phyloP scores from a whole-genome alignment of 2,113 vertebrate genomes.

The Takifugu bimaculatus region DNA sequence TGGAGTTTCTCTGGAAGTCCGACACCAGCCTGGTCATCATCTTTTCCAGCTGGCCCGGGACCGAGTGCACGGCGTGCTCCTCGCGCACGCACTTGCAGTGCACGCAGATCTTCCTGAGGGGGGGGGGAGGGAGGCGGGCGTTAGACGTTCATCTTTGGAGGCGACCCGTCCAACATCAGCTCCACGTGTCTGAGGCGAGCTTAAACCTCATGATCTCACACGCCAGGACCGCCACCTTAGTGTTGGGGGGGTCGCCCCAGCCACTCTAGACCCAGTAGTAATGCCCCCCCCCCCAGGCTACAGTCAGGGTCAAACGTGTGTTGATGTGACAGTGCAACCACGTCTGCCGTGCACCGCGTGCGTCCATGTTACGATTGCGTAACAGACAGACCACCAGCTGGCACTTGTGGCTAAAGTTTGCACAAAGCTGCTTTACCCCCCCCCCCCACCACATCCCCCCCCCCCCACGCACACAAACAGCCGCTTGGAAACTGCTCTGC shows the following conservation, averaged over 20 bases:
- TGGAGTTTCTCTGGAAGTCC: constrained; percentile 86
- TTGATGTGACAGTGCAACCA: constrained; percentile 15
- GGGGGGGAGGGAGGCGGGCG: not conserved
- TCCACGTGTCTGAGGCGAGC: no score
- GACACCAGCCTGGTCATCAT: constrained; percentile 87
- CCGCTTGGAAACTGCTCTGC: no score
- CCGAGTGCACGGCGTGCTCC: constrained; percentile 79
- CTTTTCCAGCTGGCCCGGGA: constrained; percentile 84
- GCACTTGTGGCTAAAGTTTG: constrained; percentile 62
- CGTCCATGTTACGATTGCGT: constrained; percentile 46
- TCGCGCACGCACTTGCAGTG: constrained; percentile 89
- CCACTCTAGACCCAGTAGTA: no score
- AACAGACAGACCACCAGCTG: constrained; percentile 60
- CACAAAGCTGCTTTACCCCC: constrained; percentile 71
- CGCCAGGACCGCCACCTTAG: no score
- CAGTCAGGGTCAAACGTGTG: constrained; percentile 13
- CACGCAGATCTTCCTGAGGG: constrained; percentile 86
- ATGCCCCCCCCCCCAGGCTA: constrained; percentile 4
- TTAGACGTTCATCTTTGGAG: not conserved
- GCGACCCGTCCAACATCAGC: not conserved
- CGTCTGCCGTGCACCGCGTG: constrained; percentile 21
- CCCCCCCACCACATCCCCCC: constrained; percentile 41
- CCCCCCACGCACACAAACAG: constrained; percentile 9
- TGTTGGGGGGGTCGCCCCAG: no score
- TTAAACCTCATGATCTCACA: no score